Base-by-base conservation (phyloP, 2,113 vertebrate species). In the Ammodytes marinus region DNA sequence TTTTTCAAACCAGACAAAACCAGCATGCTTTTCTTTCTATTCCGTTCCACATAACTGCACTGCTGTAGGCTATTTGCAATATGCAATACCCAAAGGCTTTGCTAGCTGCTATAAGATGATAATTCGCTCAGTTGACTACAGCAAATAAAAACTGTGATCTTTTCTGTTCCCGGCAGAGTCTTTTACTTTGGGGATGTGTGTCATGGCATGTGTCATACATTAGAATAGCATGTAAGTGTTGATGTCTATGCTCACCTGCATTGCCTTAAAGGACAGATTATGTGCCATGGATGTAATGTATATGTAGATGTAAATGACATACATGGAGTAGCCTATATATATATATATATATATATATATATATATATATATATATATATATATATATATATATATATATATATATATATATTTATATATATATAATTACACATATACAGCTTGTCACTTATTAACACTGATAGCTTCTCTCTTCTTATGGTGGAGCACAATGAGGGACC, bases 61-160 rank as follows among this genome's bases (percentile, higher is more conserved):
- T 60, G 88, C 86, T 91, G 78, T 77, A 84, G 92, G 91, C 93
- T 93, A 80, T 94, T 92, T 93, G 83, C 86, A 88, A 85, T 91
- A 84, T 86, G 90, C 77, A 93, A 92, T 92, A 93, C 92, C 88
- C 92, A 92, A 85, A 88, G 91, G 90, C 87, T 92, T 93, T 85
- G 71, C 71, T 27, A 81, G 77, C 69, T 83, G 77, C 73, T 73
- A 83, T 73, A 83, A 87, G 76, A 91, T 55, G 73, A 86, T 70
- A 88, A 84, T 87, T 85, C 27, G n/a, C 81, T 88, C 61, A 73
- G 86, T 89, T 80, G 79, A 83, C 88, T 83, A 79, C 77, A 84
- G 87, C 86, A 55, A 73, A 84, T 82, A 85, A 73, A 84, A 84
- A 85, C 84, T 89, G 80, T 90, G 88, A 93, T 93, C 89, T 89